These are phyloP conservation scores for Cranoglanis bouderius DNA, from an alignment of 2,113 vertebrate species.

Conservation along the genomic window DNA sequence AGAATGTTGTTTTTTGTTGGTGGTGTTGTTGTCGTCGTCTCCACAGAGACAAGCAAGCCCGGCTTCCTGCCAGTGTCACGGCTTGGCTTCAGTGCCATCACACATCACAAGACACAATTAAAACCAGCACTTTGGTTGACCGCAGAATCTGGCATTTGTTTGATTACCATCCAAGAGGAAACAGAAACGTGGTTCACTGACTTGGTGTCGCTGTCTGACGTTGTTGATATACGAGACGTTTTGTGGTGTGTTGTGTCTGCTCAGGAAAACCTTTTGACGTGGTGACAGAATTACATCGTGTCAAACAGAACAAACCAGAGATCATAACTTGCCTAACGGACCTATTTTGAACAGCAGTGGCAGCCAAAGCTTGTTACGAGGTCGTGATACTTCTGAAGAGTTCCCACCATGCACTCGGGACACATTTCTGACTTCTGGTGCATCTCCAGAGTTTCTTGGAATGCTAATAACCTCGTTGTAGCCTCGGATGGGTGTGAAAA, in stretches of 20 bases:
- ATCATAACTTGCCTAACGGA: not conserved
- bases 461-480: not conserved
- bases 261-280: not conserved
- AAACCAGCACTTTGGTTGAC: constrained; percentile 8
- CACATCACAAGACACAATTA: constrained; percentile 19
- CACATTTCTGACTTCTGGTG: not conserved
- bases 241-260: constrained; percentile 10
- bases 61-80: not conserved
- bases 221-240: constrained; percentile 9
- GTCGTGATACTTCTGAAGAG: not conserved
- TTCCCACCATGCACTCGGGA: not conserved
- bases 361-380: not conserved
- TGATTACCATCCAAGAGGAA: constrained; percentile 2
- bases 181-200: not conserved
- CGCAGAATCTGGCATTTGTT: not conserved
- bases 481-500: not conserved
- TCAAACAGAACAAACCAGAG: not conserved
- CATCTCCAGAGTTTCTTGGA: not conserved
- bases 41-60: constrained; percentile 7
- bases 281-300: constrained; percentile 1
- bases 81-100: not conserved
- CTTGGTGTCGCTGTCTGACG: not conserved
- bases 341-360: not conserved
- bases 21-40: not conserved
- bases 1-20: not conserved